These are phyloP conservation scores for Eupithecia subfuscata DNA, from an alignment of 2,888 invertebrate genomes.

Conservation along the genomic window DNA sequence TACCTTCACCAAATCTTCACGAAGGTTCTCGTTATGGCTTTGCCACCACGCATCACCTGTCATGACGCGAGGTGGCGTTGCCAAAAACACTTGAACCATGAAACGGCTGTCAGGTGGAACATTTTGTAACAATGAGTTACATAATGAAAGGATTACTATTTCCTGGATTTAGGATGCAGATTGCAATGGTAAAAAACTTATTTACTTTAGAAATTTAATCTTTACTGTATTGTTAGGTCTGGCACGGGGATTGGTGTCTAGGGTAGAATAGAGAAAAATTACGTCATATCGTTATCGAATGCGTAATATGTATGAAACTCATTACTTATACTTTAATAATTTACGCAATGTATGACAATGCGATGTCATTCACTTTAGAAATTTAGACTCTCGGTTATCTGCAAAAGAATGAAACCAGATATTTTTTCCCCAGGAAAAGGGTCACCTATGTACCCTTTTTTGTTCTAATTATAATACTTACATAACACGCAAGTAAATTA, in stretches of 20 bases:
- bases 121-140: slow-evolving; percentile 42
- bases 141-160: slow-evolving; percentile 9
- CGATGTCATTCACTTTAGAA: background rate
- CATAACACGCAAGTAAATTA: background rate
- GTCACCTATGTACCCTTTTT: background rate
- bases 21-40: slow-evolving; percentile 1
- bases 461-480: background rate
- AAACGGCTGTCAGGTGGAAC: slow-evolving; percentile 42
- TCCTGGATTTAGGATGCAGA: background rate
- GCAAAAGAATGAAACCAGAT: background rate
- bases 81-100: slow-evolving; percentile 42
- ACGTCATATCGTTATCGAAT: too few relatives aligned
- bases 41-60: slow-evolving; percentile 32
- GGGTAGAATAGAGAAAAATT: too few relatives aligned
- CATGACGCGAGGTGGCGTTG: slow-evolving; percentile 24
- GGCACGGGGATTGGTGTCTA: too few relatives aligned
- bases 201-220: background rate
- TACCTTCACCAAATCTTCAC: background rate
- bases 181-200: background rate
- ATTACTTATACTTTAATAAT: too few relatives aligned
- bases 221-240: too few relatives aligned
- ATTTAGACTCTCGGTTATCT: background rate
- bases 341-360: too few relatives aligned
- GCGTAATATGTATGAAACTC: too few relatives aligned
- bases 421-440: background rate